A percentile compares a stretch with the other conserved stretches of the same genome.
Evolutionary conservation across 2,888 invertebrate species (phyloP).

Genomic region (Oeneis ivallda): DNA sequence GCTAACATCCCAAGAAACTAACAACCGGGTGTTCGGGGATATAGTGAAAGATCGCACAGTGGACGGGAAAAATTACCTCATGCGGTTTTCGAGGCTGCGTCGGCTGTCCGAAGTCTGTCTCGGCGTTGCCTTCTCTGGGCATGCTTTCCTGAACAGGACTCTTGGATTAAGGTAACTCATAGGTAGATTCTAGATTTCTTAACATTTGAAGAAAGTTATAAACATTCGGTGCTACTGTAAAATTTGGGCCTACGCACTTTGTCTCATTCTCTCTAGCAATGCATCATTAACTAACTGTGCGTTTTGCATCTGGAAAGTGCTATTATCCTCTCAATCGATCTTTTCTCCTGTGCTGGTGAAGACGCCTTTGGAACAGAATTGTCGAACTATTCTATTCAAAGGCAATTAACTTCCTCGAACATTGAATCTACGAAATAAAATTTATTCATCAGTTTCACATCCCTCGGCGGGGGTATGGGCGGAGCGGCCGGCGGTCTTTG

Average conservation of each 20-base stretch:
- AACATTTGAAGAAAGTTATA: neutral
- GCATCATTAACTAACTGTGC: too few species aligned
- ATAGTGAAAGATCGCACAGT: conserved; percentile 49
- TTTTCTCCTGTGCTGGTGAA: too few species aligned
- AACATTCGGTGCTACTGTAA: too few species aligned
- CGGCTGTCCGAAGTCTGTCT: conserved; percentile 76
- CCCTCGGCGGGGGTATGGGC: conserved; percentile 67
- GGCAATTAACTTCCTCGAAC: too few species aligned
- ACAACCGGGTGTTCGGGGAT: conserved; percentile 66
- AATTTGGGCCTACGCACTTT: too few species aligned
- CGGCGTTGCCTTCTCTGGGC: conserved; percentile 78
- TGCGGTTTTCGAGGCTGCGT: conserved; percentile 67
- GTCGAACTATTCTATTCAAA: too few species aligned
- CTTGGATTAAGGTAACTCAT: conserved; percentile 62
- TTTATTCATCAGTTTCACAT: conserved; percentile 63
- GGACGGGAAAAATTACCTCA: conserved; percentile 67
- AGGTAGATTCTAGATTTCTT: too few species aligned
- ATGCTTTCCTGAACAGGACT: conserved; percentile 73
- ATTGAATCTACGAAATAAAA: too few species aligned
- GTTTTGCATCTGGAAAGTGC: too few species aligned
- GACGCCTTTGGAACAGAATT: too few species aligned
- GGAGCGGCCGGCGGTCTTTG: conserved; percentile 77
- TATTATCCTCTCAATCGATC: too few species aligned
- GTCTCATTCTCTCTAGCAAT: too few species aligned
- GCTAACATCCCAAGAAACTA: conserved; percentile 66